Evolutionary conservation across 2,113 vertebrate species (phyloP), one percentile per base, ranked within the genome.

Genomic region (Poicephalus gulielmi): DNA sequence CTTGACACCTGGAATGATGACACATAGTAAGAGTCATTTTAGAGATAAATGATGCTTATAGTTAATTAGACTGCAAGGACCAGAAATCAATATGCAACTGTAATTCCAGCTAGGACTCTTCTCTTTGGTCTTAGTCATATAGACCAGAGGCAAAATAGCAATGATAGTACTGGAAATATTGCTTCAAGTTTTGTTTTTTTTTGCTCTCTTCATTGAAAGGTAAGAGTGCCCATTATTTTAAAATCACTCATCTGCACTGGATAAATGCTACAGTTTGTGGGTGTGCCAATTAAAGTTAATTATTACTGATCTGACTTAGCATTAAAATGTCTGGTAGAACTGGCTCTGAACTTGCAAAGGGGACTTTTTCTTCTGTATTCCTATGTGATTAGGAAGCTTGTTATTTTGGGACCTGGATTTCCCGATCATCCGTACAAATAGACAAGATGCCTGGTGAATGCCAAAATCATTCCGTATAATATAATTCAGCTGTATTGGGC

Each of bases 301-400:
- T 97, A 95, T 93, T 95, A 82, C 95, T 92, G 94, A 94, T 96
- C 95, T 97, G 95, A 97, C 92, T 93, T 96, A 84, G 92, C 92
- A 94, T 88, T 94, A 91, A 94, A 86, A 92, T 71, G 93, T 91
- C 96, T 94, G 81, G 96, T 92, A 92, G 84, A 97, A 96, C 96
- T 92, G 93, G 96, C 84, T 97, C 87, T 76, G 59, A 81, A 95
- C 92, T 96, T 96, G 97, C 91, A 93, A 95, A 91, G 53, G 50
- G 74, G 23, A 89, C 52, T 84, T 94, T 90, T 96, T 91, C 59
- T 90, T 92, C 69, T 96, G 33, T 95, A 55, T 87, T 89, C 73
- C 46, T 82, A 25, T 52, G 31, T 74, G 92, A 90, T 95, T 86
- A 85, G 70, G 85, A 81, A 90, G 70, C 49, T 91, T 74, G 33